Conservation (phyloP, 1,140 invertebrate genomes). For the Notospermus geniculatus region DNA sequence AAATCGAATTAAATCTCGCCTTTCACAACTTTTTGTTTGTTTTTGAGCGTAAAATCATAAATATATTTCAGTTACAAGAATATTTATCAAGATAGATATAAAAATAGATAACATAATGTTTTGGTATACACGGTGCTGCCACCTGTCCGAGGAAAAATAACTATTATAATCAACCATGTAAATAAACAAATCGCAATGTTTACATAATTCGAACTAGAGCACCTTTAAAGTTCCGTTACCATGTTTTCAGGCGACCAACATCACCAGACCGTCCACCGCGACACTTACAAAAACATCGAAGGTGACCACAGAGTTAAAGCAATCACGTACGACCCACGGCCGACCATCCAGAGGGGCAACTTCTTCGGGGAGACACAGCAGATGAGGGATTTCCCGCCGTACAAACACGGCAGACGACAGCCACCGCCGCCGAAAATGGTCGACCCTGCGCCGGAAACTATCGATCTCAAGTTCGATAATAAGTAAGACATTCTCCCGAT, state of each 20-base stretch:
- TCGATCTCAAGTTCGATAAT: slow-evolving; percentile 46
- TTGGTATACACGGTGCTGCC: too few species aligned
- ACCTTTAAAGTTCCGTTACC: too few species aligned
- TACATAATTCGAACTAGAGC: too few species aligned
- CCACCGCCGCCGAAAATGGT: slow-evolving; percentile 35
- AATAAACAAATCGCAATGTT: too few species aligned
- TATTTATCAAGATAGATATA: too few species aligned
- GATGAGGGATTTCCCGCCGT: slow-evolving; percentile 37
- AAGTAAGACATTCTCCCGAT: slow-evolving; percentile 36
- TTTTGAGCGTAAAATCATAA: too few species aligned
- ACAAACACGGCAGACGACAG: slow-evolving; percentile 23
- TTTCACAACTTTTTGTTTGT: too few species aligned
- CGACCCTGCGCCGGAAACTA: slow-evolving; percentile 39
- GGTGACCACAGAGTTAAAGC: slow-evolving; percentile 34
- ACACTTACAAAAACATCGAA: slow-evolving; percentile 36
- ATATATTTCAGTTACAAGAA: too few species aligned
- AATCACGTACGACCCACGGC: slow-evolving; percentile 28
- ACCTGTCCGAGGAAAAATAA: too few species aligned
- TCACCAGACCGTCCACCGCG: slow-evolving; percentile 40
- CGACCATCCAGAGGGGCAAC: slow-evolving; percentile 20
- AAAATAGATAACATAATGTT: too few species aligned
- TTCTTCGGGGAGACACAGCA: slow-evolving; percentile 39
- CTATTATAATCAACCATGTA: too few species aligned
- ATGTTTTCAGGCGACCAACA: slow-evolving; percentile 31
- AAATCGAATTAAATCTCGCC: too few species aligned